Base-by-base conservation (phyloP, 2,113 vertebrate species). In the Pygoscelis antarcticus region DNA sequence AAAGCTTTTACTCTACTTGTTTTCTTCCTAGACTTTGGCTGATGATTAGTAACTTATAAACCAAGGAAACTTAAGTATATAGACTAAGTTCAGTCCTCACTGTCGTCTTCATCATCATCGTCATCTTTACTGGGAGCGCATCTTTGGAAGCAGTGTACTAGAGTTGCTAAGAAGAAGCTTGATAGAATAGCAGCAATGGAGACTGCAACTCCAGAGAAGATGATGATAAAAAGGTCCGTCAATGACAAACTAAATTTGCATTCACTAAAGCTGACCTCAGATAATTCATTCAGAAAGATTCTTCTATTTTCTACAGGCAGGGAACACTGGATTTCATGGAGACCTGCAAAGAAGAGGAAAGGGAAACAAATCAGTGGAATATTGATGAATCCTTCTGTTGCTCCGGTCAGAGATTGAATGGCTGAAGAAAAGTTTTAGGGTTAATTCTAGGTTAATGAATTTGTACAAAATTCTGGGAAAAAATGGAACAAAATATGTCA, bases 131-230 rank as follows among this genome's bases (percentile, higher is more conserved):
- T 99, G 96, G 99, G 99, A 94, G 99, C 98, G 84, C 99, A 99
- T 83, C 99, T 99, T 88, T 99, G 99, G 98, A 99, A 99, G 94
- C 99, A 99, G 96, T 99, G 99, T 27, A 99, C 99, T 57, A 99
- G 99, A 11, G 99, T 99, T 47, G 99, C 99, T 98, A 99, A 98
- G 97, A 99, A 99, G 98, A 99, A 99, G 98, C 99, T 99, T 27
- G 99, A 99, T 74, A 99, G 99, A 87, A 99, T 99, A 96, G 99
- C 99, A 47, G 99, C 99, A 16, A 99, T 98, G 52, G 99, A 99
- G 93, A 99, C 99, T 0, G 99, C 99, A 27, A 99, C 99, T n/a
- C 99, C 99, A 1, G 99, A 99, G 98, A 99, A 99, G 97, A 99
- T 99, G 97, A 99, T 99, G 98, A 99, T 99, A 61, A 99, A 98